Conservation (phyloP, 1,140 invertebrate species). For the Zaprionus africanus region DNA sequence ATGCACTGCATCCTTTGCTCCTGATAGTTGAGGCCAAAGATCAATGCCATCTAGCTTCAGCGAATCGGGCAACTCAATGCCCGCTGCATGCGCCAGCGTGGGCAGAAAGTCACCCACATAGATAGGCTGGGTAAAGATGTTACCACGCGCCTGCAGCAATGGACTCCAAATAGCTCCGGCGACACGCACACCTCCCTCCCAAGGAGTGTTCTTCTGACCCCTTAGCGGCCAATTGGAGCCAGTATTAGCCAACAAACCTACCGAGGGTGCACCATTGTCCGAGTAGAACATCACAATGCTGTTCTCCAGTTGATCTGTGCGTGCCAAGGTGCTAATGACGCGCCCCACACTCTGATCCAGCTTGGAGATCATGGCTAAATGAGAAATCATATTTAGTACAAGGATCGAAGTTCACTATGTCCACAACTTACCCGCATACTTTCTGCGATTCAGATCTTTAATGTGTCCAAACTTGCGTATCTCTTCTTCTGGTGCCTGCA, state of each 20-base stretch:
- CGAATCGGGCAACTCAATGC: slow-evolving; percentile 78
- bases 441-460: slow-evolving; percentile 88
- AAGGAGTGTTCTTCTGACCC: slow-evolving; percentile 92
- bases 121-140: slow-evolving; percentile 90
- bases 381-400: not conserved
- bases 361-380: slow-evolving; percentile 92
- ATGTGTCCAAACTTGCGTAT: slow-evolving; percentile 91
- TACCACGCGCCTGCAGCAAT: slow-evolving; percentile 84
- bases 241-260: slow-evolving; percentile 89
- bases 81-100: slow-evolving; percentile 88
- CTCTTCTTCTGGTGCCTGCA: slow-evolving; percentile 92
- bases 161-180: slow-evolving; percentile 93
- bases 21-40: slow-evolving; percentile 88
- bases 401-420: not conserved
- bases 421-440: slow-evolving; percentile 89
- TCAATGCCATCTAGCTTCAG: slow-evolving; percentile 87
- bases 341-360: slow-evolving; percentile 93
- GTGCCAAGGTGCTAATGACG: slow-evolving; percentile 89
- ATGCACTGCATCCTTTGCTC: slow-evolving; percentile 72
- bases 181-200: slow-evolving; percentile 93
- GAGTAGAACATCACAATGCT: slow-evolving; percentile 90
- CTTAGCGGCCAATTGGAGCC: slow-evolving; percentile 95
- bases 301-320: slow-evolving; percentile 89
- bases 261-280: slow-evolving; percentile 92
- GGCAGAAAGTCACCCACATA: slow-evolving; percentile 95